phyloP scores from a whole-genome alignment of 2,113 vertebrate species.

The Ceyx melanurus region DNA sequence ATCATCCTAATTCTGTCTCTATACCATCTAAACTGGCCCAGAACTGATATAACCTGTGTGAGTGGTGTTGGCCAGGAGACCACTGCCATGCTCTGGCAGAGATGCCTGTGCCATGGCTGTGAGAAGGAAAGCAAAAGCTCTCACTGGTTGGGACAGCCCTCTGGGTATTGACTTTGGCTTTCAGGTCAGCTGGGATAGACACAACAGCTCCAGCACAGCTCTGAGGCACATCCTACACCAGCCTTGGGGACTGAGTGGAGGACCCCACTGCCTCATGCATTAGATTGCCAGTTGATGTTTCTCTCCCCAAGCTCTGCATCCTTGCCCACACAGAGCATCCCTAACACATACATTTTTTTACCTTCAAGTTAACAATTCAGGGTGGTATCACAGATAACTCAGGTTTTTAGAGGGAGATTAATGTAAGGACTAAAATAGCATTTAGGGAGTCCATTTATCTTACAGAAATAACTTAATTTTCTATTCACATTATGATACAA shows the following conservation, averaged over 20 bases:
- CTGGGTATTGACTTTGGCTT: not conserved
- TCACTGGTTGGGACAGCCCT: not conserved
- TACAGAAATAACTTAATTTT: not conserved
- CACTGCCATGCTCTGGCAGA: not conserved
- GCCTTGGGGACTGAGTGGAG: not conserved
- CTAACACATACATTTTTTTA: fast-evolving
- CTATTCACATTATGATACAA: not conserved
- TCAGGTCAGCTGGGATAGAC: not conserved
- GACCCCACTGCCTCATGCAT: not conserved
- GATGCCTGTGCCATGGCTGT: not conserved
- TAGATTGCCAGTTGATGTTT: not conserved
- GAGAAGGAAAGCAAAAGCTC: not conserved
- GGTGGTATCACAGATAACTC: not conserved
- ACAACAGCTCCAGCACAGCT: not conserved
- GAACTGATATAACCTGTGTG: not conserved
- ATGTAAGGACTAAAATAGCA: not conserved
- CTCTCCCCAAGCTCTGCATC: not conserved
- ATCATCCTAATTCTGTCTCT: not conserved
- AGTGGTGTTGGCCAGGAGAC: not conserved
- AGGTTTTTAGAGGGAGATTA: not conserved
- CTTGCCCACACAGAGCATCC: not conserved
- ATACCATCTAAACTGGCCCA: not conserved
- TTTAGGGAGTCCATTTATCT: not conserved
- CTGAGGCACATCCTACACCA: not conserved
- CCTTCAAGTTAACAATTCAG: not conserved